Base-by-base conservation (phyloP, 2,113 vertebrate genomes). In the Cinclus mexicanus region DNA sequence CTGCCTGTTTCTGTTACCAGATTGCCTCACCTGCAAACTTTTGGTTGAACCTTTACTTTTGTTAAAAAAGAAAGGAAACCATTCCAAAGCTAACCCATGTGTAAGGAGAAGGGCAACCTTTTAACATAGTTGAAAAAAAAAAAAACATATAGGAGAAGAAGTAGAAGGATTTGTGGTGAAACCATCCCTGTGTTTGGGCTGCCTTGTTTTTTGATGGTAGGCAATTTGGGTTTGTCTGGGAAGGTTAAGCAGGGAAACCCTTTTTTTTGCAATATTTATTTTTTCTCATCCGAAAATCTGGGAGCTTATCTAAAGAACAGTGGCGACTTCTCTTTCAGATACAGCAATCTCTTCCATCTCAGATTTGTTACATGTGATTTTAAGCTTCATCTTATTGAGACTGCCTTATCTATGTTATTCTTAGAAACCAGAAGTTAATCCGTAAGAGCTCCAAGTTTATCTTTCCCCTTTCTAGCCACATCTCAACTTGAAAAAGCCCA, bases 381-480 rank as follows among this genome's bases (percentile, higher is more conserved):
- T 93, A 95, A 88, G 82, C 76, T 91, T 75, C 84, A 79, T 59
- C 86, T 97, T 94, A 93, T 95, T 96, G 87, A 93, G 88, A 69
- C 81, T 96, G 64, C 64, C 85, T 96, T 96, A 97, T 96, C 95
- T 94, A 22, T 96, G 94, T 96, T 96, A 88, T 93, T 95, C 83
- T 96, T 96, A 90, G 92, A 83, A 83, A 88, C 68, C 60, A 88
- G 64, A 95, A 96, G 56, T 94, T 95, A 94, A 97, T 94, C 85
- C 21, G 0, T 68, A 94, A 83, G 68, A 96, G 83, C 90, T 86
- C 59, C 59, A 78, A 90, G 88, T 96, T 96, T 97, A 93, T 94
- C 93, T 96, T 90, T 88, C 80, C 59, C 28, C 69, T 92, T 93
- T 93, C 85, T 90, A 96, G 76, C 44, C 31, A 33, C 71, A 75